Percentiles rank a stretch among this genome's conserved stretches.
Evolutionary conservation across 2,113 vertebrate genomes (phyloP).

Genomic region (Lepisosteus oculatus): DNA sequence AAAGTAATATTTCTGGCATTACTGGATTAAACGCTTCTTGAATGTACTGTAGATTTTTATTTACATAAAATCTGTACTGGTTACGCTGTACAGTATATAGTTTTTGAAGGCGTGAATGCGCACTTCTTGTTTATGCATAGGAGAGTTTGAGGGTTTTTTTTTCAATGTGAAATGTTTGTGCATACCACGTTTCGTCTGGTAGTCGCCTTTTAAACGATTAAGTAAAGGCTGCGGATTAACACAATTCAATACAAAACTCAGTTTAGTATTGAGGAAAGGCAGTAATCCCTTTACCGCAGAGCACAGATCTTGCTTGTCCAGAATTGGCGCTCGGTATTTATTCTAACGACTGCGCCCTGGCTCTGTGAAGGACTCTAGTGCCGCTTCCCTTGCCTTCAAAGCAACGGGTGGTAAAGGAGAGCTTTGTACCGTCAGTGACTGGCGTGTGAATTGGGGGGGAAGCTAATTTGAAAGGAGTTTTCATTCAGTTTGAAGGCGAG

Average conservation of each 20-base stretch:
- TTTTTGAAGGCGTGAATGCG: too few species aligned
- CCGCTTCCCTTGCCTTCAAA: constrained; percentile 11
- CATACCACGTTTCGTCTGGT: too few species aligned
- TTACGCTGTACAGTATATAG: too few species aligned
- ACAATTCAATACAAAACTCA: not conserved
- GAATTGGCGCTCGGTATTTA: not conserved
- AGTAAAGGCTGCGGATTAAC: not conserved
- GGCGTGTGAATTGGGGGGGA: constrained; percentile 9
- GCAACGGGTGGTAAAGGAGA: not conserved
- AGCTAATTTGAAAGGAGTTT: not conserved
- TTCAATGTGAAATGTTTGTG: too few species aligned
- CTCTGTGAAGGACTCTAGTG: not conserved
- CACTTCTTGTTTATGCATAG: too few species aligned
- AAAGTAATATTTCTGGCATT: too few species aligned
- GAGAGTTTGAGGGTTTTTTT: too few species aligned
- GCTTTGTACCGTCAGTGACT: constrained; percentile 18
- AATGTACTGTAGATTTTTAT: too few species aligned
- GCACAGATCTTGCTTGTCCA: constrained; percentile 6
- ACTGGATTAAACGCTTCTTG: too few species aligned
- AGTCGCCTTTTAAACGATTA: too few species aligned
- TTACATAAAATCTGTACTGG: too few species aligned
- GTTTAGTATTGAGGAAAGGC: constrained; percentile 5
- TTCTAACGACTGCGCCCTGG: not conserved
- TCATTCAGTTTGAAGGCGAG: not conserved
- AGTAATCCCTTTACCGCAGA: constrained; percentile 12